Percentiles rank a stretch among this genome's conserved stretches.
Evolutionary conservation across 1,140 invertebrate genomes (phyloP).

Genomic region (Plectrocnemia conspersa): DNA sequence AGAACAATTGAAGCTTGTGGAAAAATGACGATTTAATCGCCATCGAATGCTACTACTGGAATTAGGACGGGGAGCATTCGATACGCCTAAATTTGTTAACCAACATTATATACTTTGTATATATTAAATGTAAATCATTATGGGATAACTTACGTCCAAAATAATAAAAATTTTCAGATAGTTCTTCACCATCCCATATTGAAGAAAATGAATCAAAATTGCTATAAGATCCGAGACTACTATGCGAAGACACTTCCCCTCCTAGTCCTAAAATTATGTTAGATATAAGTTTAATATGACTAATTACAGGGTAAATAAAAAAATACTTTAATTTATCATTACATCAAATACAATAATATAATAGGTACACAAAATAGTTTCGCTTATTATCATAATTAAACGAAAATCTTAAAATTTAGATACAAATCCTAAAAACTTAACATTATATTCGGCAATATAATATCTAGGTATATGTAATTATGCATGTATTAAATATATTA

Average conservation of each 20-base stretch:
- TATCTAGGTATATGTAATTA: too few species aligned
- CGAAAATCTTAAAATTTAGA: too few species aligned
- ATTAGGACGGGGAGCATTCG: slow-evolving; percentile 1
- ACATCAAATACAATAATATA: neutral
- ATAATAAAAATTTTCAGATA: slow-evolving; percentile 41
- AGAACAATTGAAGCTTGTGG: slow-evolving; percentile 17
- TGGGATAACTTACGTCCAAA: slow-evolving; percentile 43
- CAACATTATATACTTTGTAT: too few species aligned
- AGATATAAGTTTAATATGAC: slow-evolving; percentile 10
- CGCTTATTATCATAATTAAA: too few species aligned
- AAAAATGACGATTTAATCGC: slow-evolving; percentile 28
- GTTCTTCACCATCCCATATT: slow-evolving; percentile 41
- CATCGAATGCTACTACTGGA: slow-evolving; percentile 22
- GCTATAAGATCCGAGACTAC: slow-evolving; percentile 45
- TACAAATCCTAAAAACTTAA: too few species aligned
- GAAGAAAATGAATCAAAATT: slow-evolving; percentile 46
- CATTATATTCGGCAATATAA: too few species aligned
- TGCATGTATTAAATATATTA: too few species aligned
- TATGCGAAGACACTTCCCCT: slow-evolving; percentile 45
- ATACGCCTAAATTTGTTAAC: slow-evolving; percentile 13
- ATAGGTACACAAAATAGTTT: too few species aligned
- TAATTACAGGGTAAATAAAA: neutral
- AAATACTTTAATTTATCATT: neutral
- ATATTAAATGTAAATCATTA: neutral
- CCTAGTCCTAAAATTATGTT: slow-evolving; percentile 42